Conservation (phyloP, 2,797 vertebrate genomes). For the Pseudopleuronectes americanus region DNA sequence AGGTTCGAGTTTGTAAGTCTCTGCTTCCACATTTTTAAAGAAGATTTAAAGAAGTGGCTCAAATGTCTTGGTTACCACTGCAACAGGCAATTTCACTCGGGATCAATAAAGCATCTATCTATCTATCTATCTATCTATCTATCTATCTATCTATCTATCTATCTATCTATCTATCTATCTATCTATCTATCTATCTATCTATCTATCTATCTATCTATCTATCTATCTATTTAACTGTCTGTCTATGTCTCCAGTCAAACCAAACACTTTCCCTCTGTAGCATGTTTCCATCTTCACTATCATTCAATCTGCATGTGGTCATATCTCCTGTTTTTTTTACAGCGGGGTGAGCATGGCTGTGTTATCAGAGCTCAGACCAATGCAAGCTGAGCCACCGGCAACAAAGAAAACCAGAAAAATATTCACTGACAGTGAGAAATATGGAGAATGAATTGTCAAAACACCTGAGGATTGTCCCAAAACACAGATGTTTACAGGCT, state of each 20-base stretch:
- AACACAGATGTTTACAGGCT: slow-evolving; percentile 35
- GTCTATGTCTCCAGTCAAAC: slow-evolving; percentile 17
- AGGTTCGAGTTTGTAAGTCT: neutral
- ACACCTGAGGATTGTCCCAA: slow-evolving; percentile 17
- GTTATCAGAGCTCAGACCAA: neutral
- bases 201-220: no score
- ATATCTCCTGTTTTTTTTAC: slow-evolving; percentile 1
- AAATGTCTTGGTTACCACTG: slow-evolving; percentile 23
- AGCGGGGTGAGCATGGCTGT: neutral
- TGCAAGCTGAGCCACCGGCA: slow-evolving; percentile 10
- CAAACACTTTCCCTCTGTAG: slow-evolving; percentile 17
- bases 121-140: no score
- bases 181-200: no score
- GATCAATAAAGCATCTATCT: no score
- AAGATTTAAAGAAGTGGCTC: slow-evolving; percentile 30
- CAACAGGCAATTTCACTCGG: neutral
- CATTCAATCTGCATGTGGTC: slow-evolving; percentile 5
- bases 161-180: no score
- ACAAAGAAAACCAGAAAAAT: slow-evolving; percentile 2
- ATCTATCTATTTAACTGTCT: no score
- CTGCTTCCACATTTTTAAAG: slow-evolving; percentile 18
- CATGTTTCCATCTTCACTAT: slow-evolving; percentile 8
- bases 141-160: no score
- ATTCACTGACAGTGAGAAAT: slow-evolving; percentile 1
- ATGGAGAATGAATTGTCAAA: slow-evolving; percentile 11